A percentile compares a stretch with the other conserved stretches of the same genome.
Evolutionary conservation across 2,113 vertebrate species (phyloP).

Genomic region (Prolemur simus): DNA sequence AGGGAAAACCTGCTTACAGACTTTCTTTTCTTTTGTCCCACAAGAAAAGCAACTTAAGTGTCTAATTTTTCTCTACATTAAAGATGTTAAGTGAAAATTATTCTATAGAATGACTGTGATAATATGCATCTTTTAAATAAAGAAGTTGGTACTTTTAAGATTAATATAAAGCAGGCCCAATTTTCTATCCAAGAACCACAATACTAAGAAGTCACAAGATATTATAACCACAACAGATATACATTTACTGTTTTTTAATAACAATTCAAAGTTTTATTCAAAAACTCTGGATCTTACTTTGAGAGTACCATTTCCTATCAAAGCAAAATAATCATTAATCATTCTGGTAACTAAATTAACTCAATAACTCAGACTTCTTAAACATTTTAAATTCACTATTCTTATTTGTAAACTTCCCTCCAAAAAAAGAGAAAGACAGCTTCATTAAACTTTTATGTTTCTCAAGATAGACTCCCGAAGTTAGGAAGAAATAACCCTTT

Average conservation of each 20-base stretch:
- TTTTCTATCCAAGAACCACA: neutral
- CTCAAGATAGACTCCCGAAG: slow-evolving; percentile 30
- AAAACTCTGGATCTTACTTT: slow-evolving; percentile 1
- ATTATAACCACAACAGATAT: neutral
- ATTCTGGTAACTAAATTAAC: slow-evolving; percentile 42
- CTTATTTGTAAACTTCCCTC: slow-evolving; percentile 64
- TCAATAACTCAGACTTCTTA: neutral
- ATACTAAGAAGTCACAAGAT: neutral
- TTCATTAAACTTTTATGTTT: neutral
- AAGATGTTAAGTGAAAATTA: slow-evolving; percentile 45
- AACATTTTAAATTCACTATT: slow-evolving; percentile 45
- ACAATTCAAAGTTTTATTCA: slow-evolving; percentile 44
- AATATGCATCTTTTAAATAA: slow-evolving; percentile 21
- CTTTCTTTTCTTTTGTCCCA: neutral
- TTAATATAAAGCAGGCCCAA: slow-evolving; percentile 43
- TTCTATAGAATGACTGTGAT: neutral
- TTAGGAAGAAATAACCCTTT: neutral
- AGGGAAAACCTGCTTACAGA: neutral
- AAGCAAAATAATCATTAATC: slow-evolving; percentile 41
- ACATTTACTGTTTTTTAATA: neutral
- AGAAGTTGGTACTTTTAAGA: slow-evolving; percentile 11
- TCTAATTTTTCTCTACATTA: neutral
- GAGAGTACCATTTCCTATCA: neutral
- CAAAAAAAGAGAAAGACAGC: neutral
- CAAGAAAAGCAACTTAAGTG: neutral